Percentiles rank a stretch among this genome's conserved stretches.
phyloP scores from a whole-genome alignment of 1,140 invertebrate genomes.

The Ceratosolen fusciceps region DNA sequence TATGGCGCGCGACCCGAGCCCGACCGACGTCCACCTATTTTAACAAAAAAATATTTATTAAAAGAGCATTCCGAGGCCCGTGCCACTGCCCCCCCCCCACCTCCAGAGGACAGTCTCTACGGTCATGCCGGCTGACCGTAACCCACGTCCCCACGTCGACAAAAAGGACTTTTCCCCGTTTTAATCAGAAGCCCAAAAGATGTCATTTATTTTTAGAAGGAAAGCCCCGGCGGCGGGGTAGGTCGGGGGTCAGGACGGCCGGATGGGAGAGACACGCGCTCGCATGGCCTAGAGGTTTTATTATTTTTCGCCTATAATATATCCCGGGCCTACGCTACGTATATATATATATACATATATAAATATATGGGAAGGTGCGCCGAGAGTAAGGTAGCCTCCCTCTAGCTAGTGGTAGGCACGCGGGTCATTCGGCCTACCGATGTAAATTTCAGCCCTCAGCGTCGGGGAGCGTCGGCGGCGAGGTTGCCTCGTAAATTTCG shows the following conservation, averaged over 20 bases:
- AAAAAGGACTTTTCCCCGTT: conserved; percentile 13
- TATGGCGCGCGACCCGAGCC: too few species aligned
- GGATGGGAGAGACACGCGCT: background rate
- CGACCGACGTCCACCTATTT: background rate
- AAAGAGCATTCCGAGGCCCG: background rate
- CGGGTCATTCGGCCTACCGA: conserved; percentile 42
- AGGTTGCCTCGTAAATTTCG: conserved; percentile 48
- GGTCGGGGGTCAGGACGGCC: too few species aligned
- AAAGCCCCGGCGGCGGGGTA: too few species aligned
- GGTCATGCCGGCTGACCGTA: background rate
- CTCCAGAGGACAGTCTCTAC: background rate
- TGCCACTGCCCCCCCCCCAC: background rate
- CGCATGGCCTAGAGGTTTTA: background rate
- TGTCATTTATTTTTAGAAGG: background rate
- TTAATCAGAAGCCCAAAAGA: conserved; percentile 19
- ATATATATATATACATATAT: too few species aligned
- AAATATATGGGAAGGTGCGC: too few species aligned
- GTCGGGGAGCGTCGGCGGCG: conserved; percentile 16
- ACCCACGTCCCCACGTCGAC: background rate
- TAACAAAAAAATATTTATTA: background rate
- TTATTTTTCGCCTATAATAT: background rate
- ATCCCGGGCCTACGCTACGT: too few species aligned
- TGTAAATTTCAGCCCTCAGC: conserved; percentile 37
- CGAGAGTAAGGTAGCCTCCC: too few species aligned
- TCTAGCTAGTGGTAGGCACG: background rate